These are phyloP conservation scores for Sarcophaga rosellei DNA, from an alignment of 2,888 invertebrate genomes.

Conservation along the genomic window DNA sequence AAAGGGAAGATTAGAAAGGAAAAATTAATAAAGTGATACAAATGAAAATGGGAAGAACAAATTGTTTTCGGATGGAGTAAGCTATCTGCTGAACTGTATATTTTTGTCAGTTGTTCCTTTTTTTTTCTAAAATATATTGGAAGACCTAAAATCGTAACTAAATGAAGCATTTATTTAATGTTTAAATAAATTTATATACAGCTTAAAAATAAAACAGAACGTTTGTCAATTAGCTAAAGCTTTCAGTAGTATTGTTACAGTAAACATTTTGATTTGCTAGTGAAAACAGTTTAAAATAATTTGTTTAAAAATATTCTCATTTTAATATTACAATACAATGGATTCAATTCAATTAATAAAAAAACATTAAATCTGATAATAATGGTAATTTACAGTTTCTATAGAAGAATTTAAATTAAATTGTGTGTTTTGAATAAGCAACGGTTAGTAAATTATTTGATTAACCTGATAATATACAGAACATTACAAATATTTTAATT, in stretches of 20 bases:
- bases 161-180: background rate
- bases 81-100: too few species aligned
- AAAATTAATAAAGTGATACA: background rate
- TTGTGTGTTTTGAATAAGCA: background rate
- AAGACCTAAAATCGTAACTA: slow-evolving; percentile 26
- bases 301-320: too few species aligned
- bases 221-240: too few species aligned
- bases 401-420: background rate
- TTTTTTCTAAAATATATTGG: slow-evolving; percentile 6
- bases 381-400: background rate
- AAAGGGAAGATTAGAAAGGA: background rate
- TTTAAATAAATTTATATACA: slow-evolving; percentile 3
- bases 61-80: background rate
- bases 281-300: too few species aligned
- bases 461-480: background rate
- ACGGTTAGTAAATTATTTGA: background rate
- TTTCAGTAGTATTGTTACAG: too few species aligned
- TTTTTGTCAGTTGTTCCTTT: too few species aligned
- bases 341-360: too few species aligned
- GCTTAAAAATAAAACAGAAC: too few species aligned
- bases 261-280: too few species aligned
- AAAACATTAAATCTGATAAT: too few species aligned
- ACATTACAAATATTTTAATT: too few species aligned
- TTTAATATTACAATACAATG: too few species aligned
- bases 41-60: background rate